A percentile compares a stretch with the other conserved stretches of the same genome.
These are phyloP conservation scores for Ranitomeya variabilis DNA, from an alignment of 2,113 vertebrate genomes.

Conservation along the genomic window DNA sequence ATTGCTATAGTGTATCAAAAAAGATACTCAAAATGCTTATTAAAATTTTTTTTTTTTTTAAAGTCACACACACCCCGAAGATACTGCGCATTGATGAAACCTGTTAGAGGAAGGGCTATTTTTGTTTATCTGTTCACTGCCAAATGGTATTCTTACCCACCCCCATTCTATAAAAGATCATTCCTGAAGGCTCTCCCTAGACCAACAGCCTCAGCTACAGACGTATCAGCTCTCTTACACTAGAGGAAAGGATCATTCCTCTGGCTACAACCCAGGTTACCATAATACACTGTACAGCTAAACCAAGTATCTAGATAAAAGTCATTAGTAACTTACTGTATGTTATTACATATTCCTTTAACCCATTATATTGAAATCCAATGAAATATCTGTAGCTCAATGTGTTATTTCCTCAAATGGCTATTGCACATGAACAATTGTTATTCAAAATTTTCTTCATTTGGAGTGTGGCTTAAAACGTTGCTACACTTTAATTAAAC, in stretches of 20 bases:
- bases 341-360: neutral
- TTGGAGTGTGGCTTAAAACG: neutral
- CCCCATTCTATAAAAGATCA: conserved; percentile 40
- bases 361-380: neutral
- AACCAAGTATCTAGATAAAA: neutral
- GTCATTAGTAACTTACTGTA: conserved; percentile 11
- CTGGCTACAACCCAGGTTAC: neutral
- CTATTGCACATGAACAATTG: neutral
- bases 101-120: conserved; percentile 49
- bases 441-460: neutral
- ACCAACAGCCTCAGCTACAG: neutral
- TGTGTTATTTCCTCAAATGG: neutral
- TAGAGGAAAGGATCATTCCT: conserved; percentile 8
- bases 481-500: no score
- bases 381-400: neutral
- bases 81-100: conserved; percentile 19
- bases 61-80: neutral
- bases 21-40: no score
- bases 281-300: neutral
- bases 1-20: no score
- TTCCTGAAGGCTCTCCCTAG: conserved; percentile 40
- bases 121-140: conserved; percentile 53
- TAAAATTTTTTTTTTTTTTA: no score
- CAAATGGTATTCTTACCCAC: conserved; percentile 39
- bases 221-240: conserved; percentile 45